These are phyloP conservation scores for Bubalus kerabau DNA, from an alignment of 2,113 vertebrate species.

Conservation along the genomic window DNA sequence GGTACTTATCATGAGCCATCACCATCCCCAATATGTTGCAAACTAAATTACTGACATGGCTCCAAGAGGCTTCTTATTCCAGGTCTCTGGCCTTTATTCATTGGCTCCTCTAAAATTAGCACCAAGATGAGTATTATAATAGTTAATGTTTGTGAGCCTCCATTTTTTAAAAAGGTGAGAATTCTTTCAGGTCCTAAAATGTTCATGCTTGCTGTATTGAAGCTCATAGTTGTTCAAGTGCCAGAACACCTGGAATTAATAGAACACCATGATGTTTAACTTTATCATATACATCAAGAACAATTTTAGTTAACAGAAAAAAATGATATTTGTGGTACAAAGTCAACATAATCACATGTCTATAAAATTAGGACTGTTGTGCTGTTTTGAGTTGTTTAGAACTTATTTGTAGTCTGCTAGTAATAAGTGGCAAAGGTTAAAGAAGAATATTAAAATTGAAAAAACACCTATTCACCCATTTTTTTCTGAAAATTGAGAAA, in stretches of 20 bases:
- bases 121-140: background rate
- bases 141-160: background rate
- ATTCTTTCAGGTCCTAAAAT: background rate
- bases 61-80: background rate
- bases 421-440: constrained; percentile 2
- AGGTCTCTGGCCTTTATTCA: background rate
- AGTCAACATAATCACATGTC: background rate
- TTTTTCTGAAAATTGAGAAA: background rate
- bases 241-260: background rate
- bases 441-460: background rate
- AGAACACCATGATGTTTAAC: background rate
- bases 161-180: background rate
- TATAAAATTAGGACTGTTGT: background rate
- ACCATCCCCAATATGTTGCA: background rate
- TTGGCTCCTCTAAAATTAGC: background rate
- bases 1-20: background rate
- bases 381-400: background rate
- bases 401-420: background rate
- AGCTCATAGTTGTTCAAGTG: background rate
- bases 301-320: background rate
- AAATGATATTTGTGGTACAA: background rate
- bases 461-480: background rate
- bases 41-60: background rate
- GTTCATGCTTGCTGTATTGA: background rate
- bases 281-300: background rate